Conservation (phyloP, 2,113 vertebrate genomes). For the Scomber scombrus region DNA sequence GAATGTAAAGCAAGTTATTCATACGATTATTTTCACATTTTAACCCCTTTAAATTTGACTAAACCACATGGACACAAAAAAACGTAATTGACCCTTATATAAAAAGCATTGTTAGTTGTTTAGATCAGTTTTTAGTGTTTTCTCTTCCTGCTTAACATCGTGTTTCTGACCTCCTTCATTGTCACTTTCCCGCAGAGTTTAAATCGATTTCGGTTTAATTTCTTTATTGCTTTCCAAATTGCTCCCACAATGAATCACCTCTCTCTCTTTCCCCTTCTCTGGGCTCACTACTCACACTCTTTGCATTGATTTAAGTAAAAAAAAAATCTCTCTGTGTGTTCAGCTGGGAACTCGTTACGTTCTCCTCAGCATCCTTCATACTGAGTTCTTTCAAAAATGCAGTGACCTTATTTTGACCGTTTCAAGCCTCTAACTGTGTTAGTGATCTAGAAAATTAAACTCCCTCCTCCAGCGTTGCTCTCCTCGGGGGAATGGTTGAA, state of each 20-base stretch:
- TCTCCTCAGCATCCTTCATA: background rate
- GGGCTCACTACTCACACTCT: background rate
- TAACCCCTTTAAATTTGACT: too few relatives aligned
- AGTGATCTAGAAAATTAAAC: conserved; percentile 54
- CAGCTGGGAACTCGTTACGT: conserved; percentile 4
- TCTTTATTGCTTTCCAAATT: conserved; percentile 38
- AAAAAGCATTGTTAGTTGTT: too few relatives aligned
- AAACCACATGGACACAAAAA: too few relatives aligned
- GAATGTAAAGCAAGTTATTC: too few relatives aligned
- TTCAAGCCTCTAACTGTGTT: conserved; percentile 1
- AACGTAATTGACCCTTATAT: too few relatives aligned
- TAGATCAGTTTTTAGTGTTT: background rate
- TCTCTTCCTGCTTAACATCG: background rate
- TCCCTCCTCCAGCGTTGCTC: background rate
- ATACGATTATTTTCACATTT: too few relatives aligned
- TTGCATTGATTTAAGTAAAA: conserved; percentile 52
- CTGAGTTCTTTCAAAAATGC: background rate
- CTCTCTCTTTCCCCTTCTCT: background rate
- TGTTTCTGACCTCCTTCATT: conserved; percentile 8
- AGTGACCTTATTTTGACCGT: conserved; percentile 41
- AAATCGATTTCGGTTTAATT: conserved; percentile 19
- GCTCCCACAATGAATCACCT: background rate
- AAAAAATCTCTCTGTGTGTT: background rate
- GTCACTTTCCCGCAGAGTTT: background rate
- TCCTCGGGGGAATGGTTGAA: too few relatives aligned